phyloP scores from a whole-genome alignment of 2,797 vertebrate genomes.

The Avahi laniger region DNA sequence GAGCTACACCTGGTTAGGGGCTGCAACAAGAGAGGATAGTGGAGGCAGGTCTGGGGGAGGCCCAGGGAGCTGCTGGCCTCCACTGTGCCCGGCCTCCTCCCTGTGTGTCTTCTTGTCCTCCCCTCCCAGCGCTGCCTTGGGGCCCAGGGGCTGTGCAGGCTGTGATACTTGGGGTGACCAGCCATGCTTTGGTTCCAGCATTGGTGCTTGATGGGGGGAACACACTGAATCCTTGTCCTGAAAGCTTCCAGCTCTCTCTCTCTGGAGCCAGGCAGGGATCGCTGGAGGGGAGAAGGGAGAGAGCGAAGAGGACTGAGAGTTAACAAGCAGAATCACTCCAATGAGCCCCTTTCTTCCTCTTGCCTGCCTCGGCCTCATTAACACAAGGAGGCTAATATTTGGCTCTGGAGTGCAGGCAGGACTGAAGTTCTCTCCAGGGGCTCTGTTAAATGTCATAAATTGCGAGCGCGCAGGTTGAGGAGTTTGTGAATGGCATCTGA shows the following conservation, averaged over 20 bases:
- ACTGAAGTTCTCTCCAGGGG: constrained; percentile 71
- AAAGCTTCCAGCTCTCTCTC: background rate
- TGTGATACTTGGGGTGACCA: background rate
- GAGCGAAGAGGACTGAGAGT: constrained; percentile 21
- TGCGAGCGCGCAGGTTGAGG: constrained; percentile 64
- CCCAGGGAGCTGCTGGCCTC: background rate
- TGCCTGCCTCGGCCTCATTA: constrained; percentile 69
- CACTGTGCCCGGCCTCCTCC: accelerated
- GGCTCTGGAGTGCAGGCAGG: constrained; percentile 58
- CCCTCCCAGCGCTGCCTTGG: background rate
- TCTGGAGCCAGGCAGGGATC: background rate
- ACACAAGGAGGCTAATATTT: constrained; percentile 69
- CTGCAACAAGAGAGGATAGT: background rate
- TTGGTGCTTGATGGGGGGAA: background rate
- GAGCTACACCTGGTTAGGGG: background rate
- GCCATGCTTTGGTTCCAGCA: too few species aligned
- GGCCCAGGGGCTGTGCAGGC: background rate
- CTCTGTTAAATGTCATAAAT: constrained; percentile 70
- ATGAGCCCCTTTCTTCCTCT: constrained; percentile 56
- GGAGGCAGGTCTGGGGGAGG: background rate
- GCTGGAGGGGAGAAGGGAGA: background rate
- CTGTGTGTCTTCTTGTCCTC: too few species aligned
- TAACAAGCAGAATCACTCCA: constrained; percentile 73
- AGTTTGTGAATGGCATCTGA: constrained; percentile 67
- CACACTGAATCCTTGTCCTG: background rate